Evolutionary conservation across 2,888 invertebrate species (phyloP), one percentile per base, ranked within the genome.

Genomic region (Chelonus formosanus): DNA sequence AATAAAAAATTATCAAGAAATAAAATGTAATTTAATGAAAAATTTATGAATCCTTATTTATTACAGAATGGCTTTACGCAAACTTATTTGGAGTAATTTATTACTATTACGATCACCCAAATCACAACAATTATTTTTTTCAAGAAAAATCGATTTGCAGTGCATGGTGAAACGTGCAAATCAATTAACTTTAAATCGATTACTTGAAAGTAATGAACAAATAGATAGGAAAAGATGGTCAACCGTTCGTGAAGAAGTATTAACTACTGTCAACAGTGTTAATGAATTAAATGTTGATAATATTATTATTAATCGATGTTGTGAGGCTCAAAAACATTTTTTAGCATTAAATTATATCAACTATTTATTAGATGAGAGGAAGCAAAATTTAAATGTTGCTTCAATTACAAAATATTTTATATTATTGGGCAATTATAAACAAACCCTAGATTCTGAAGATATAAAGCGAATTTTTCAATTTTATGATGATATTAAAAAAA

Each of bases 241-340:
- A 3, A 60, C 72, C 50, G 71, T 88, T 20, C 87, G 86, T 77
- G 75, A 82, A 43, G 79, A 85, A 68, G 73, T 87, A 53, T 74
- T 88, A 10, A 76, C 80, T 1, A 81, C 80, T 68, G 85, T 85
- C n/a, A 76, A 76, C 43, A 0, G 35, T 0, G 74, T 87, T 8
- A 87, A 84, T 55, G 70, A 82, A 48, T 84, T 85, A 48, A 91
- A 89, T 78, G 83, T 90, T 43, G 90, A 92, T 83, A 87, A 88
- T 44, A 78, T 87, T 0, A 85, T 91, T 47, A 76, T 92, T 47
- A 87, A 88, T 64, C 75, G 86, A 31, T 88, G 90, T 80, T 76
- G 84, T 5, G 76, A 74, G 3, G 72, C 76, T 0, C 84, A 84
- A 40, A 85, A 88, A 50, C 82, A 87, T 57, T 76, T 86, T 54